phyloP scores from a whole-genome alignment of 2,113 vertebrate species.

The Bambusicola thoracicus region DNA sequence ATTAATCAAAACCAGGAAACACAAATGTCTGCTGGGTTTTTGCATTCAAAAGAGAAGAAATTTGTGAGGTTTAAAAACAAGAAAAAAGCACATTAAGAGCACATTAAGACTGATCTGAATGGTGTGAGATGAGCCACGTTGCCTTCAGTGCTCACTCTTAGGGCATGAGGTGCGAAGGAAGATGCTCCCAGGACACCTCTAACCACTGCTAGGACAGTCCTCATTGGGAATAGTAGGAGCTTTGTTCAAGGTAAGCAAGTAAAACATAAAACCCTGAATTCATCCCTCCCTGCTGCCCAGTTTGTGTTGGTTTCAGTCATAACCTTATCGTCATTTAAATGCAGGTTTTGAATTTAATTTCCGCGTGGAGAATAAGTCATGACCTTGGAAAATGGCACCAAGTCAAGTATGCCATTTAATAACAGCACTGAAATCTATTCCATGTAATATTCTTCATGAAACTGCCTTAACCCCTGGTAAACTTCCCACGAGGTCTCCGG shows the following conservation, averaged over 20 bases:
- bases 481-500: background rate
- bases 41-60: background rate
- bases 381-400: conserved; percentile 23
- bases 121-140: background rate
- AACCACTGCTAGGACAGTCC: background rate
- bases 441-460: conserved; percentile 17
- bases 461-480: conserved; percentile 31
- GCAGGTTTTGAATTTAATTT: conserved; percentile 36
- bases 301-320: background rate
- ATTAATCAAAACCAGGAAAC: conserved; percentile 57
- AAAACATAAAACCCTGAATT: background rate
- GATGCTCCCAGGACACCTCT: background rate
- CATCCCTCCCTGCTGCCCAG: background rate
- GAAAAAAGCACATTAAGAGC: background rate
- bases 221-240: background rate
- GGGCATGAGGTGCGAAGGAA: background rate
- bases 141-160: background rate
- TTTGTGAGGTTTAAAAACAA: background rate
- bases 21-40: background rate
- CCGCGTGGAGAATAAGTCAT: background rate
- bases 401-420: conserved; percentile 26
- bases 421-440: conserved; percentile 30
- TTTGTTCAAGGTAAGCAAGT: background rate
- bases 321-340: background rate
- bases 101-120: background rate